Base-by-base conservation (phyloP, 92 coral and sea anemone species). In the Isaurus tuberculatus region DNA sequence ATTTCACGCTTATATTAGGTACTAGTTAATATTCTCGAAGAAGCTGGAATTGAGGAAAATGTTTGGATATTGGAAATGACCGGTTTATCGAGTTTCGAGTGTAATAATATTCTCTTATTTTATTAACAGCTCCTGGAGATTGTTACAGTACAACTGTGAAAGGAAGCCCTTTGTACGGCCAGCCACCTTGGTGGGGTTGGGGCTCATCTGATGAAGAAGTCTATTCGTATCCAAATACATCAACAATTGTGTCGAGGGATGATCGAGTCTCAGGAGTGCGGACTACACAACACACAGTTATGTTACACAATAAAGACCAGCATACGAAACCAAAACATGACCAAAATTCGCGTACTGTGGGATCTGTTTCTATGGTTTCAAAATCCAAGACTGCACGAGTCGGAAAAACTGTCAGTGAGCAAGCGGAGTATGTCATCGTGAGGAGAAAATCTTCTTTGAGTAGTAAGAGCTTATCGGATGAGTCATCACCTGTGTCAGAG, bases 151-250 rank as follows among this genome's bases (percentile, higher is more conserved):
- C 91, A 80, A 73, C 81, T 28, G 80, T 89, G 5, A 89, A 89
- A 51, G 93, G 98, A 19, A 93, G 92, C 55, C 94, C 87, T 8
- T 61, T 91, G 83, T 93, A 93, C 53, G 98, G 98, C 0, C 98
- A 93, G 74, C 98, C 98, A 3, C 94, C 98, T 3, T 93, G 98
- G 98, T 93, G 98, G 98, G 94, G 98, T 2, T 93, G 98, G 98
- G 98, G 94, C 1, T 89, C 98, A 2, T 88, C 94, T 8, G 98
- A 93, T 27, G 98, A 91, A 6, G 97, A 92, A 32, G 78, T 90
- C 27, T 92, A 92, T 73, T 85, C 91, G 22, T 92, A 92, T 34
- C 97, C 97, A 0, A 90, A 92, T 85, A 80, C 94, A 0, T 90
- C 96, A 8, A 87, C 93, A 15, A 73, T 92, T n/a, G 84, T 85